These are phyloP conservation scores for Dendrolimus houi DNA, from an alignment of 2,888 invertebrate species.

Conservation along the genomic window DNA sequence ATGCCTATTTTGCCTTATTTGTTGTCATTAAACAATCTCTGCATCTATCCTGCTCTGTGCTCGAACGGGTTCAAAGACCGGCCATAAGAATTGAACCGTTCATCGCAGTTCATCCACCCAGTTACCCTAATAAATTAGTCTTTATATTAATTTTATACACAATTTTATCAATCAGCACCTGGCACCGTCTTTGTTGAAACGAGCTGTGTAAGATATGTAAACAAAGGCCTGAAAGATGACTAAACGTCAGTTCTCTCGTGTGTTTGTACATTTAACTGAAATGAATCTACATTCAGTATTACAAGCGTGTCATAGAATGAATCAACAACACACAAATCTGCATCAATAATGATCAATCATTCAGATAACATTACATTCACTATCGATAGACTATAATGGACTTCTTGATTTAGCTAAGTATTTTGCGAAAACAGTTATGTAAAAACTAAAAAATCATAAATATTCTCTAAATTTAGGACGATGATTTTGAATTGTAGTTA, in stretches of 20 bases:
- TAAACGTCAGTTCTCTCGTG: constrained; percentile 1
- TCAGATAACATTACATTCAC: neutral
- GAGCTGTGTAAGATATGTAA: neutral
- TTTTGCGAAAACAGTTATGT: neutral
- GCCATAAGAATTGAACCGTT: constrained; percentile 17
- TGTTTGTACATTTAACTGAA: neutral
- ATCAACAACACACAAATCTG: constrained; percentile 8
- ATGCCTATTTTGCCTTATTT: constrained; percentile 47
- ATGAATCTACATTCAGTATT: constrained; percentile 8
- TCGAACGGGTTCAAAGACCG: constrained; percentile 56
- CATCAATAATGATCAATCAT: constrained; percentile 6
- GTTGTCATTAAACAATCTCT: constrained; percentile 42
- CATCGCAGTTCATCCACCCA: constrained; percentile 37
- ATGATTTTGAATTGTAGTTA: too few species aligned
- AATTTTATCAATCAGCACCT: constrained; percentile 3
- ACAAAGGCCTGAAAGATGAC: neutral
- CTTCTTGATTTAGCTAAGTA: neutral
- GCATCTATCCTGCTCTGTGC: constrained; percentile 36
- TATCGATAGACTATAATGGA: neutral
- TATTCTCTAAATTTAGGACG: too few species aligned
- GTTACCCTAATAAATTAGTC: constrained; percentile 12
- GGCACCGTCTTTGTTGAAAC: too few species aligned
- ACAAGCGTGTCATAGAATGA: constrained; percentile 8
- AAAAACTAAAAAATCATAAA: neutral
- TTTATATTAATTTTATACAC: neutral